Base-by-base conservation (phyloP, 1,140 invertebrate species). In the Heliconius congener region DNA sequence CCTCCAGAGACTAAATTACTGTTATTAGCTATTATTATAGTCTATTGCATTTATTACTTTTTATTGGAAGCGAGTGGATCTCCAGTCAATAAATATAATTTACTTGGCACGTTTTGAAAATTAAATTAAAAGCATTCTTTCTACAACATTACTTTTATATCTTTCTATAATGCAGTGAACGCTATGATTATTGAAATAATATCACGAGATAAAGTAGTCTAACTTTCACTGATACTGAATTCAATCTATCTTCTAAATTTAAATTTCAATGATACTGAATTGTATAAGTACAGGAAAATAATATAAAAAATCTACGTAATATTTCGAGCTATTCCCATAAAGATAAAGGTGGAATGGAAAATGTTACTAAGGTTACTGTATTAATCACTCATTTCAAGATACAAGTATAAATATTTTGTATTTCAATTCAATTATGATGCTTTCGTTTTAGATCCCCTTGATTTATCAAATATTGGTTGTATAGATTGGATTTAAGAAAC, bases 1-100 rank as follows among this genome's bases (percentile, higher is more conserved):
- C 73, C 73, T 23, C 27, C 13, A 57, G 30, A 66, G 6, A 34
- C 57, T 23, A 80, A 84, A 83, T 84, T 46, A 74, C 85, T 76
- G 77, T 80, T 78, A 84, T 86, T 84, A 84, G 57, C 60, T 42
- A 37, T 46, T 71, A 85, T 83, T 79, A 80, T 50, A 16, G 57
- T 13, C 57, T 66, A 66, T 66, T 60, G 23, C 57, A 66, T 66
- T 66, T 66, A 66, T 66, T 66, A 30, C 11, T 23, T 66, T 66
- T n/a, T 27, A 30, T 66, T 30, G 30, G 23, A 66, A 66, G 0
- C 23, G 9, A 66, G 19, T 13, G 0, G 23, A 27, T 27, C 9
- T 66, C 9, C 23, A 30, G 57, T 11, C 23, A 66, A 66, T 30
- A 66, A 66, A 66, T 30, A 57, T 57, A 57, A 66, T 27, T 66